Conservation (phyloP, 2,113 vertebrate genomes). For the Pachyramphus minor region DNA sequence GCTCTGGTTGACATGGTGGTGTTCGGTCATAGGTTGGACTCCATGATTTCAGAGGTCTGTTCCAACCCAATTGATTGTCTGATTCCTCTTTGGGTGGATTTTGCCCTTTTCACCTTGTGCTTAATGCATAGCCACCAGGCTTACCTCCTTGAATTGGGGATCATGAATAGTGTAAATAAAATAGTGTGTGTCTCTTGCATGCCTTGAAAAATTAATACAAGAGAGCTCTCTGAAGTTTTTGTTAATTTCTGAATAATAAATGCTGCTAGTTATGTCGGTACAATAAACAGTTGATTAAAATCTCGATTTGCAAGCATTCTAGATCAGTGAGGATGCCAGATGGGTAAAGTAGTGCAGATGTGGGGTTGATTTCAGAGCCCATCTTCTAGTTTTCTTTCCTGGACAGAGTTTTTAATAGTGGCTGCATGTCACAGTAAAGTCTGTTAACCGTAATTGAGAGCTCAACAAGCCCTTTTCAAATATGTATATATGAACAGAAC, state of each 20-base stretch:
- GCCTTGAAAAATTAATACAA: not conserved
- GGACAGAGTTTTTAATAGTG: not conserved
- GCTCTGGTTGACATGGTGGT: too few species aligned
- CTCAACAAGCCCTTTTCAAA: not conserved
- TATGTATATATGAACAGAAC: rapidly evolving
- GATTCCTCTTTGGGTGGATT: not conserved
- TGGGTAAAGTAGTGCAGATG: not conserved
- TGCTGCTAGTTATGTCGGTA: rapidly evolving
- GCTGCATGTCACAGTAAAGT: not conserved
- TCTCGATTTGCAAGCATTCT: not conserved
- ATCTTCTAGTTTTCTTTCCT: not conserved
- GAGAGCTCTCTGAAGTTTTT: not conserved
- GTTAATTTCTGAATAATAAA: not conserved
- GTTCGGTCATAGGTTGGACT: not conserved
- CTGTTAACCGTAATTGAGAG: not conserved
- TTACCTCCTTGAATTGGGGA: not conserved
- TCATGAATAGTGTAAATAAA: not conserved
- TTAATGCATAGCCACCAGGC: rapidly evolving
- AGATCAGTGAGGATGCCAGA: not conserved
- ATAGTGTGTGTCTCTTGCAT: rapidly evolving
- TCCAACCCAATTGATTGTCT: not conserved
- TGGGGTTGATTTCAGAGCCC: not conserved
- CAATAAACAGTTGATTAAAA: not conserved
- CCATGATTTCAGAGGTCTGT: not conserved
- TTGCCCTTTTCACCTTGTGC: not conserved